Conservation (phyloP, 2,888 invertebrate genomes). For the Eristalinus sepulchralis region DNA sequence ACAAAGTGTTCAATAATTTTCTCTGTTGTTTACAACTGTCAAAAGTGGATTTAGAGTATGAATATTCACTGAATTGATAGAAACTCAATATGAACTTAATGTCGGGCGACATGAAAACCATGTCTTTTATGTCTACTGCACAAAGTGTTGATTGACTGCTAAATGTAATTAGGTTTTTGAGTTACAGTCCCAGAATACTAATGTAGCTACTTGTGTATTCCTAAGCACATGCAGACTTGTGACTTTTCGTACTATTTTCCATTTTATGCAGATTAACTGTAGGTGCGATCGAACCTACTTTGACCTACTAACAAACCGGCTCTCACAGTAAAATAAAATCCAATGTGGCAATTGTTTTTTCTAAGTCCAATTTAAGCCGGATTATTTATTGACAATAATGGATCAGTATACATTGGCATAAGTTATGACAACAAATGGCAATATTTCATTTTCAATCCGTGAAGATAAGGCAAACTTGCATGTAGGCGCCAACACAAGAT, state of each 20-base stretch:
- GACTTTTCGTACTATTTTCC: neutral
- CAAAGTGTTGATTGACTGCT: no score
- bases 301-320: neutral
- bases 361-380: neutral
- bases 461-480: neutral
- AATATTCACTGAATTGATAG: no score
- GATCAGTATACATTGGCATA: neutral
- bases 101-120: no score
- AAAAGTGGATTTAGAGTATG: no score
- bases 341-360: constrained; percentile 11
- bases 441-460: neutral
- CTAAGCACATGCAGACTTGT: no score
- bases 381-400: neutral
- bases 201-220: no score
- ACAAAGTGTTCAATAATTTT: no score
- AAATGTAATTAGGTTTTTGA: no score
- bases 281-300: neutral
- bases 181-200: no score
- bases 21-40: no score
- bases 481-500: neutral
- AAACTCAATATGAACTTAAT: no score
- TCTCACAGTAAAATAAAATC: neutral
- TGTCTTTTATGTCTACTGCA: no score
- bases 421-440: neutral
- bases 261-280: neutral